Conservation (phyloP, 2,888 invertebrate species). For the Spilosoma lubricipeda region DNA sequence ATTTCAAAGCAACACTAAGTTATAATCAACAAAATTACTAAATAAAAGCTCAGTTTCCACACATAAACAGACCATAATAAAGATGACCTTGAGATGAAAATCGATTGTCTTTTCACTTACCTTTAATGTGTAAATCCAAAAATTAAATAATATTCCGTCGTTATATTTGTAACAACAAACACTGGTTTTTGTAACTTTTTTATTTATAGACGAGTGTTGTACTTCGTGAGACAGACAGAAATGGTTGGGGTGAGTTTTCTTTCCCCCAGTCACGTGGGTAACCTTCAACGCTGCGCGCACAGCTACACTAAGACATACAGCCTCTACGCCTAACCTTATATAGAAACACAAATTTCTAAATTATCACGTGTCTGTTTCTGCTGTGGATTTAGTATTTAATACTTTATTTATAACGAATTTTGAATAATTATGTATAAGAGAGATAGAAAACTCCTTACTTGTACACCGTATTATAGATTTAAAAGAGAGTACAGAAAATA, state of each 20-base stretch:
- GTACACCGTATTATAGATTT: no score
- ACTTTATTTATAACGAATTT: not conserved
- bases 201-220: conserved; percentile 24
- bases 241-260: conserved; percentile 27
- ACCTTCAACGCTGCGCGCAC: conserved; percentile 52
- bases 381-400: conserved; percentile 9
- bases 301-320: conserved; percentile 22
- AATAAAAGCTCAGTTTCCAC: not conserved
- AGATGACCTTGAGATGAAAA: conserved; percentile 41
- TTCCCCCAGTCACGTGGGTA: conserved; percentile 29
- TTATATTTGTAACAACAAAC: not conserved
- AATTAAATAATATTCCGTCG: not conserved
- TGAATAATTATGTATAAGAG: not conserved
- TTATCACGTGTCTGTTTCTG: conserved; percentile 14
- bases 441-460: no score
- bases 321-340: conserved; percentile 26
- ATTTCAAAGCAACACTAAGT: no score
- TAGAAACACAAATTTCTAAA: conserved; percentile 20
- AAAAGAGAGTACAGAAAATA: no score
- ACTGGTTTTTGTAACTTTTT: not conserved
- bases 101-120: conserved; percentile 32
- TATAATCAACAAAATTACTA: no score
- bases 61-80: conserved; percentile 27
- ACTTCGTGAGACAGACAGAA: conserved; percentile 24
- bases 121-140: conserved; percentile 16